Base-by-base conservation (phyloP, 2,888 invertebrate species). In the Zhuqinia jingwanae region DNA sequence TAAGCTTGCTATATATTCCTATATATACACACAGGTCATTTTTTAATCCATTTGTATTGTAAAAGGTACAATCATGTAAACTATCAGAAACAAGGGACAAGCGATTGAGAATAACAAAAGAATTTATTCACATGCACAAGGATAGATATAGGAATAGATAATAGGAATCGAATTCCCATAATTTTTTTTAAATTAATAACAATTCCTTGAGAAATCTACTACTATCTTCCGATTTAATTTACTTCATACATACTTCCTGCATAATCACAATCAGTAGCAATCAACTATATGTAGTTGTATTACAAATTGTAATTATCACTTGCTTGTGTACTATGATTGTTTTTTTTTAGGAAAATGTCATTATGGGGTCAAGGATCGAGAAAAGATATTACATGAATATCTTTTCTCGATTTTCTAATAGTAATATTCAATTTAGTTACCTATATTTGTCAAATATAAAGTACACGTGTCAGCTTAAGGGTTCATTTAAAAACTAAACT, bases 121-220 rank as follows among this genome's bases (percentile, higher is more conserved):
- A 2, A 68, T 27, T 47, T 47, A 20, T 65, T n/a, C n/a, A n/a
- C n/a, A n/a, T 36, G 36, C 36, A 36, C 36, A 70, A 0, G 45
- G 20, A 22, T 70, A 20, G 11, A 25, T 5, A 22, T 8, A 36
- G 36, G 36, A 36, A 36, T 25, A 63, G 15, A 20, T 20, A 15
- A 22, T 17, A 70, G 45, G 45, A 20, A 47, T 47, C 45, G 50
- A 70, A 70, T 70, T 70, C 68, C 68, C 68, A 70, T 70, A 70
- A 70, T 45, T 70, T 70, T 70, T 70, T 70, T 70, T 45, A 20
- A 45, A 70, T 45, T 22, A 70, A 22, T 45, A 6, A 36, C 36
- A 36, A 65, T 70, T 65, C 65, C 65, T 65, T 65, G 65, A 65
- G 42, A 65, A 20, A 2, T 6, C 5, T 1, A 22, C 42, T 0